A percentile compares a stretch with the other conserved stretches of the same genome.
phyloP scores from a whole-genome alignment of 1,140 invertebrate species.

The Phymorhynchus buccinoides region DNA sequence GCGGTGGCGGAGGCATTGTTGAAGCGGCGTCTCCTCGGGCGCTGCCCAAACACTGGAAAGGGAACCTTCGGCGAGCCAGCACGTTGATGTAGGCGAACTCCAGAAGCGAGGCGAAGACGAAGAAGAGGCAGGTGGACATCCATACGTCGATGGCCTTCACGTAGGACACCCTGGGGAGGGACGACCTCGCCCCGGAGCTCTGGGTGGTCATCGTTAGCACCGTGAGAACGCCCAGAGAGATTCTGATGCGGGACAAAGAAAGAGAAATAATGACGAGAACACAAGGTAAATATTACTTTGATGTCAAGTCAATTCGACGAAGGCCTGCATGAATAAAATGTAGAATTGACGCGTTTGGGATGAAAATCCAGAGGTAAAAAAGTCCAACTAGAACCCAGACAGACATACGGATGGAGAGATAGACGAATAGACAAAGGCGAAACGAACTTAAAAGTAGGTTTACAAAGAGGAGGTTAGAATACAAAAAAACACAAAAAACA shows the following conservation, averaged over 20 bases:
- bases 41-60: conserved; percentile 24
- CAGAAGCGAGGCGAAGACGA: conserved; percentile 86
- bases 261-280: no score
- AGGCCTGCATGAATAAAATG: no score
- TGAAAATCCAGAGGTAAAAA: no score
- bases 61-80: conserved; percentile 45
- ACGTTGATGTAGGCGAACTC: conserved; percentile 85
- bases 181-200: conserved; percentile 58
- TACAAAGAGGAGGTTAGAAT: no score
- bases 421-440: no score
- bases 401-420: no score
- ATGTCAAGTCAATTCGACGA: no score
- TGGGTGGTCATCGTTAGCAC: conserved; percentile 66
- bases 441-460: no score
- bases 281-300: no score
- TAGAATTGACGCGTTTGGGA: no score
- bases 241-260: conserved; percentile 26
- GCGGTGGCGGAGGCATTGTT: not conserved
- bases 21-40: not conserved
- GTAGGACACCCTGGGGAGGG: conserved; percentile 76
- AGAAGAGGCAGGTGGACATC: conserved; percentile 91
- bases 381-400: no score
- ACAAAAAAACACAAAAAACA: no score
- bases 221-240: conserved; percentile 62
- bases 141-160: conserved; percentile 87